Evolutionary conservation across 2,888 invertebrate species (phyloP).

Genomic region (Drosophila mayaguana): DNA sequence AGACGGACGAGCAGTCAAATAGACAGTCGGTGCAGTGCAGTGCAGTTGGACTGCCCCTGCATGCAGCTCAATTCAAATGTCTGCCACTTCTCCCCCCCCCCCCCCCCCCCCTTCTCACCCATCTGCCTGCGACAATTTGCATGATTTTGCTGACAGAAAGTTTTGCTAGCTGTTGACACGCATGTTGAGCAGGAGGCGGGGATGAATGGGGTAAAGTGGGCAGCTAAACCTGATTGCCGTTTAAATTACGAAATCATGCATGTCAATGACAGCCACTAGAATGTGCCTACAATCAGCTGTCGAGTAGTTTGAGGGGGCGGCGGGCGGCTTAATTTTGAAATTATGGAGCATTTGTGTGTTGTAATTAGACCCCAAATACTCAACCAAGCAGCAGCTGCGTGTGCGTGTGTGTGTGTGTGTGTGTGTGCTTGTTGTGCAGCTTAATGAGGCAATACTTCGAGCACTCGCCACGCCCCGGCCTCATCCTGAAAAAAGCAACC

Average conservation of each 20-base stretch:
- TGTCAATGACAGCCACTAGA: conserved; percentile 55
- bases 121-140: conserved; percentile 63
- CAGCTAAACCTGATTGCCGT: conserved; percentile 62
- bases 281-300: conserved; percentile 7
- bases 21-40: background rate
- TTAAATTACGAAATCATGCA: conserved; percentile 76
- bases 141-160: conserved; percentile 76
- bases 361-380: conserved; percentile 72
- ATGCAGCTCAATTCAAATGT: background rate
- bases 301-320: background rate
- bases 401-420: conserved; percentile 10
- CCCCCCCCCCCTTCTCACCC: no score
- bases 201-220: background rate
- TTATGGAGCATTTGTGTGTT: conserved; percentile 76
- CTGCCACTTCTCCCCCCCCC: background rate
- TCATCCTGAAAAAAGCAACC: conserved; percentile 17
- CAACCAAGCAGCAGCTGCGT: conserved; percentile 16
- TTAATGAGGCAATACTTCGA: conserved; percentile 63
- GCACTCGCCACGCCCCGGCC: conserved; percentile 13
- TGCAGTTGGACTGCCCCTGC: background rate
- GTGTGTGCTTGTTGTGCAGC: conserved; percentile 30
- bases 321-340: conserved; percentile 48
- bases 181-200: background rate
- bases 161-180: conserved; percentile 70
- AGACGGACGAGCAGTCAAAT: background rate